Conservation (phyloP, 35 echinoderm and acorn worm species). For the Lytechinus pictus region DNA sequence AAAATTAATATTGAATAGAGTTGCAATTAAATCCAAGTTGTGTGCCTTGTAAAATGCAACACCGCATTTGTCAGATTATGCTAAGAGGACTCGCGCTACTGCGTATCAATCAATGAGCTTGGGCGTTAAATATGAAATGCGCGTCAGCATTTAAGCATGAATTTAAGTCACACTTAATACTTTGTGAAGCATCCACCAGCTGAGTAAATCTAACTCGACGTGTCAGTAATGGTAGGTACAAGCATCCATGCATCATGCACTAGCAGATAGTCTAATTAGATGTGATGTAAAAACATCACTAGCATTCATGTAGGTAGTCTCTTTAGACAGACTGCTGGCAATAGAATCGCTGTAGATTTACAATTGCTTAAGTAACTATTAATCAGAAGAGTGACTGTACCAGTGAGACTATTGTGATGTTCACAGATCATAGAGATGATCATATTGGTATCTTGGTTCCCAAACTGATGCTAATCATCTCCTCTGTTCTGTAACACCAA, state of each 20-base stretch:
- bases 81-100: too few relatives aligned
- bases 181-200: neutral
- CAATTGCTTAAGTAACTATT: neutral
- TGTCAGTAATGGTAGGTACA: neutral
- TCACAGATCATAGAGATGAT: neutral
- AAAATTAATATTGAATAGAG: too few relatives aligned
- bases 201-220: neutral
- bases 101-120: too few relatives aligned
- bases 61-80: too few relatives aligned
- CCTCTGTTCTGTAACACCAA: neutral
- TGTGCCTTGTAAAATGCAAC: too few relatives aligned
- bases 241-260: neutral
- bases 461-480: neutral
- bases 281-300: neutral
- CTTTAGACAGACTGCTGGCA: neutral
- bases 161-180: too few relatives aligned
- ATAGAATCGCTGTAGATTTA: neutral
- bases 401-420: slow-evolving; percentile 2
- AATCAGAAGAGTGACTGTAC: neutral
- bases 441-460: neutral
- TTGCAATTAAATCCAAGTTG: too few relatives aligned
- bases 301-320: neutral
- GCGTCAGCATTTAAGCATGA: too few relatives aligned
- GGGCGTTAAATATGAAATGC: too few relatives aligned
- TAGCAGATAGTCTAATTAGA: neutral